Conservation (phyloP, 2,113 vertebrate species). For the Varanus komodoensis region DNA sequence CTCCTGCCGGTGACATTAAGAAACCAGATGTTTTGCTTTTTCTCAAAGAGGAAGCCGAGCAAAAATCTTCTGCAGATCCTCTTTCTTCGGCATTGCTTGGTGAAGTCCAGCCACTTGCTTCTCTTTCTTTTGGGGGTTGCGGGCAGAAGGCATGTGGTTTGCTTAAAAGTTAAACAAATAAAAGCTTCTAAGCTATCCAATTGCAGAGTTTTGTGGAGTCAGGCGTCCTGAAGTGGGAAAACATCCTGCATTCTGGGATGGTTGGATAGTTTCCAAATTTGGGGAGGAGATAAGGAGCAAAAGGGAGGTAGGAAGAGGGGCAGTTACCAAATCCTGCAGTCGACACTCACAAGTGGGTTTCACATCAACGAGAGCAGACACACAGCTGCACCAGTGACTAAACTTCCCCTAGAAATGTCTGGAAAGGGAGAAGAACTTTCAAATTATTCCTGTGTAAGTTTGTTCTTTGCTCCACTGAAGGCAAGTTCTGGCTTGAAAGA, state of each 20-base stretch:
- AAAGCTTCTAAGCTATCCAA: background rate
- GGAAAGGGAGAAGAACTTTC: accelerated
- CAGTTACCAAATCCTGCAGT: background rate
- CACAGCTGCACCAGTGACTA: background rate
- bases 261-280: background rate
- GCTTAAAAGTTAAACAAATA: too few species aligned
- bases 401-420: background rate
- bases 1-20: too few species aligned
- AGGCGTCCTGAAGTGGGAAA: too few species aligned
- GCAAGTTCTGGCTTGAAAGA: background rate
- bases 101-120: background rate
- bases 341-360: background rate
- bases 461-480: background rate
- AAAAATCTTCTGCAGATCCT: background rate
- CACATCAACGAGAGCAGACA: too few species aligned
- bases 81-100: background rate
- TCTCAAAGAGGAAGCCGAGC: too few species aligned
- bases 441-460: background rate
- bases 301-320: background rate
- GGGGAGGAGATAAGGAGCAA: background rate
- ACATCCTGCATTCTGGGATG: background rate
- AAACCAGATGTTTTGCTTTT: too few species aligned
- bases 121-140: background rate
- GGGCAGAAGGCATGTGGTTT: too few species aligned
- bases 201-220: background rate